phyloP scores from a whole-genome alignment of 2,888 invertebrate species.

The Cylindroiulus punctatus region DNA sequence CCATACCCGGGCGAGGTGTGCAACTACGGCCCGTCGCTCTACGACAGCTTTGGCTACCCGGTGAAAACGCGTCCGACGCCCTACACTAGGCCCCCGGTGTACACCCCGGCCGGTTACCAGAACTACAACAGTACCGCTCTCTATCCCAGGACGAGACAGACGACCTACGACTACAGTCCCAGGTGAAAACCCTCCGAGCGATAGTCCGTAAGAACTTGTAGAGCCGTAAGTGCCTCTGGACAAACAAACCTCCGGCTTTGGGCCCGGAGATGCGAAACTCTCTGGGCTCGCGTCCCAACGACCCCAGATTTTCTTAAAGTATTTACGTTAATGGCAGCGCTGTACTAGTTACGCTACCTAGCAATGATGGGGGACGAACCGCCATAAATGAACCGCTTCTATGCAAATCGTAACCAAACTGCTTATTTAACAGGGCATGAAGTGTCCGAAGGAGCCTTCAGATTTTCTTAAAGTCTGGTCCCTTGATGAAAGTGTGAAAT shows the following conservation, averaged over 20 bases:
- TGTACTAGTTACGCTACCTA: too few species aligned
- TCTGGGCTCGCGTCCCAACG: too few species aligned
- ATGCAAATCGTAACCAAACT: too few species aligned
- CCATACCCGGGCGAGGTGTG: conserved; percentile 75
- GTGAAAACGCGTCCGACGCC: conserved; percentile 58
- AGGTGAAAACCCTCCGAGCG: conserved; percentile 54
- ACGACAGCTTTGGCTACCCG: conserved; percentile 66
- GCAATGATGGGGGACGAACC: too few species aligned
- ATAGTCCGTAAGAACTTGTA: neutral
- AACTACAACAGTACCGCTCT: conserved; percentile 55
- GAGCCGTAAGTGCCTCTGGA: neutral
- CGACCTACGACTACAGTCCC: conserved; percentile 59
- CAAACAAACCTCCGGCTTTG: too few species aligned
- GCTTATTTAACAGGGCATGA: too few species aligned
- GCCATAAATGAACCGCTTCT: too few species aligned
- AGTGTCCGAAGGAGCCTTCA: too few species aligned
- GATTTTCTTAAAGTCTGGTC: too few species aligned
- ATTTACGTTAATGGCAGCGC: too few species aligned
- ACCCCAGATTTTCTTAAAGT: too few species aligned
- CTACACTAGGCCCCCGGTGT: conserved; percentile 57
- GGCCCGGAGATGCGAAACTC: neutral
- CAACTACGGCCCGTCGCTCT: conserved; percentile 74
- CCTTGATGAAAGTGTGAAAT: too few species aligned
- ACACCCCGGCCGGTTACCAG: conserved; percentile 58
- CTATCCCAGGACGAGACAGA: conserved; percentile 57